Conservation (phyloP, 2,113 vertebrate species). For the Nesogale talazaci region DNA sequence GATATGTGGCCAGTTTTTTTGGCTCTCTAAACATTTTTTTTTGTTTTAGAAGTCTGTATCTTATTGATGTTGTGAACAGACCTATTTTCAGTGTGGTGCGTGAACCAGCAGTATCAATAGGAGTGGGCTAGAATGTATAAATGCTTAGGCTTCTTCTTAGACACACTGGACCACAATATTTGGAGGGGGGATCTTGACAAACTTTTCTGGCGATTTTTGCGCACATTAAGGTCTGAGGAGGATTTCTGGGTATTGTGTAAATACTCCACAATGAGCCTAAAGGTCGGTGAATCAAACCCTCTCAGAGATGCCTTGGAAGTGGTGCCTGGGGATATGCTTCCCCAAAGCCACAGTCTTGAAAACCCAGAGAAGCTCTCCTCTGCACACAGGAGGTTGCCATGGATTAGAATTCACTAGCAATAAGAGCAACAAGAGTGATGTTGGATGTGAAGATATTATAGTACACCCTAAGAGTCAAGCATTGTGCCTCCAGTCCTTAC, state of each 20-base stretch:
- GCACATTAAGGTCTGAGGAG: neutral
- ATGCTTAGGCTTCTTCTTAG: neutral
- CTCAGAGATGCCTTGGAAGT: neutral
- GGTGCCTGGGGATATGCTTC: neutral
- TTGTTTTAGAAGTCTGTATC: neutral
- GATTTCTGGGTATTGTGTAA: neutral
- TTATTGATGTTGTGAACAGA: neutral
- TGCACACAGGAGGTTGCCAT: neutral
- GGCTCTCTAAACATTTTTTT: constrained; percentile 25
- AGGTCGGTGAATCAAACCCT: neutral
- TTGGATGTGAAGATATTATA: neutral
- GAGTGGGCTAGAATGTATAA: neutral
- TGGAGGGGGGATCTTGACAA: neutral
- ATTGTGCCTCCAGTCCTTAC: neutral
- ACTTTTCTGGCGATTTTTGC: neutral
- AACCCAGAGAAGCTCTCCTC: neutral
- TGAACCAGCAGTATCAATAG: neutral
- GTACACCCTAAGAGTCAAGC: neutral
- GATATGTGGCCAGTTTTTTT: neutral
- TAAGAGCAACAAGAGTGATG: neutral
- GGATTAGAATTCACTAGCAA: neutral
- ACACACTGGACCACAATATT: neutral
- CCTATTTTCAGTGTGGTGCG: neutral
- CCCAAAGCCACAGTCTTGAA: neutral
- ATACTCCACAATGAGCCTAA: neutral